Evolutionary conservation across 1,140 invertebrate genomes (phyloP).

Genomic region (Ceratina calcarata): DNA sequence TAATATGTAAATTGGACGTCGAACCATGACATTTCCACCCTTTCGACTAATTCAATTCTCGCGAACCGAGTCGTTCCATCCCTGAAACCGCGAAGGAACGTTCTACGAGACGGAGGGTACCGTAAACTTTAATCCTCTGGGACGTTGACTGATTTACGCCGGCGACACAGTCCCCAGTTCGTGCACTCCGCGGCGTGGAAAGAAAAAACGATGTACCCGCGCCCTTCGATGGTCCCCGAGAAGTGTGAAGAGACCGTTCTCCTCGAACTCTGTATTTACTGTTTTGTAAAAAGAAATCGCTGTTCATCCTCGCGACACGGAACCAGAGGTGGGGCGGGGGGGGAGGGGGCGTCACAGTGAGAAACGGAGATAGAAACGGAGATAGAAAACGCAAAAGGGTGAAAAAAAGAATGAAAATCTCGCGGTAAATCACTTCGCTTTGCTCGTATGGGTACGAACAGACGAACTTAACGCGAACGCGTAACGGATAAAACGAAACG

Average conservation of each 20-base stretch:
- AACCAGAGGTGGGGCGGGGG: background rate
- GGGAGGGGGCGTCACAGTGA: background rate
- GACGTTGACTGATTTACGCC: slow-evolving; percentile 76
- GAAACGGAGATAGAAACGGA: slow-evolving; percentile 7
- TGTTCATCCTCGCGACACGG: slow-evolving; percentile 23
- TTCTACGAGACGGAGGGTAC: slow-evolving; percentile 32
- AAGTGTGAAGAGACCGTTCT: slow-evolving; percentile 40
- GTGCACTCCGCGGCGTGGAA: slow-evolving; percentile 8
- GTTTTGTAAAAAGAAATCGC: slow-evolving; percentile 21
- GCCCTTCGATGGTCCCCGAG: slow-evolving; percentile 32
- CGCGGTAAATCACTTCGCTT: slow-evolving; percentile 72
- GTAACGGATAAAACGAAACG: slow-evolving; percentile 46
- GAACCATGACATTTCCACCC: background rate
- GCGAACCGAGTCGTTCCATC: slow-evolving; percentile 40
- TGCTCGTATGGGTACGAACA: slow-evolving; percentile 41
- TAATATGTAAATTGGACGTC: background rate
- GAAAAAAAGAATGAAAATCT: slow-evolving; percentile 61
- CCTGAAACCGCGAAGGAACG: slow-evolving; percentile 54
- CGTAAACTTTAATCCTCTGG: slow-evolving; percentile 69
- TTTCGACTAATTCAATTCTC: slow-evolving; percentile 28
- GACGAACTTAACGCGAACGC: slow-evolving; percentile 41
- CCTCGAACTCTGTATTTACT: background rate
- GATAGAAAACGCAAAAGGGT: slow-evolving; percentile 14
- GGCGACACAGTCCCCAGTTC: slow-evolving; percentile 63
- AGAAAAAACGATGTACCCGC: slow-evolving; percentile 52